Conservation (phyloP, 1,140 invertebrate genomes). For the Hyles vespertilio region DNA sequence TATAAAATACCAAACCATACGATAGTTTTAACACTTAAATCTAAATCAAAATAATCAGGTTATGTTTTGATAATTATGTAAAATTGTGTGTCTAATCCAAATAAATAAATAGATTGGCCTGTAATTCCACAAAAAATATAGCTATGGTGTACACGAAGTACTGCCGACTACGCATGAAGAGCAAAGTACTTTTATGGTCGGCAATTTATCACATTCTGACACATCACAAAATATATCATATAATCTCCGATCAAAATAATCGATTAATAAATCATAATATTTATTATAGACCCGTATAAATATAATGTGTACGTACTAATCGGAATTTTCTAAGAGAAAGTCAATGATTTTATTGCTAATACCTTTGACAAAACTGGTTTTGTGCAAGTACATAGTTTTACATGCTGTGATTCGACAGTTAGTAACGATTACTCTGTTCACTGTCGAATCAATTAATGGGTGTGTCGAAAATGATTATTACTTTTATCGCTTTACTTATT, state of each 20-base stretch:
- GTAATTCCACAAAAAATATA: no score
- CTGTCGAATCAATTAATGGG: neutral
- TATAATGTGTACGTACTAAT: slow-evolving; percentile 38
- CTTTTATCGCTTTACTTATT: neutral
- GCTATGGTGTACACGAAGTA: no score
- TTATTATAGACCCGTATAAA: slow-evolving; percentile 41
- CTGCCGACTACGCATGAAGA: no score
- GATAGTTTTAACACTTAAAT: no score
- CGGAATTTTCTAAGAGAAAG: slow-evolving; percentile 67
- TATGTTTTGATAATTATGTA: no score
- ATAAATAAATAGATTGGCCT: no score
- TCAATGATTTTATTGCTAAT: slow-evolving; percentile 61
- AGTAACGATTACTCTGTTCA: slow-evolving; percentile 2
- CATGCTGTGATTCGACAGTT: slow-evolving; percentile 7
- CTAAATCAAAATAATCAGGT: no score
- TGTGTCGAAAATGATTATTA: neutral
- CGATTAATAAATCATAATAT: slow-evolving; percentile 49
- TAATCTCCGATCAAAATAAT: slow-evolving; percentile 7
- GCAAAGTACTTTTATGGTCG: no score
- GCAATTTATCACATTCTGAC: neutral
- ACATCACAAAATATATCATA: slow-evolving; percentile 3
- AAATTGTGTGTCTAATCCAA: no score
- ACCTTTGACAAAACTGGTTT: slow-evolving; percentile 52
- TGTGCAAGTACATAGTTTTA: slow-evolving; percentile 39
- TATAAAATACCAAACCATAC: no score